Evolutionary conservation across 1,140 invertebrate genomes (phyloP).

Genomic region (Proales similis): DNA sequence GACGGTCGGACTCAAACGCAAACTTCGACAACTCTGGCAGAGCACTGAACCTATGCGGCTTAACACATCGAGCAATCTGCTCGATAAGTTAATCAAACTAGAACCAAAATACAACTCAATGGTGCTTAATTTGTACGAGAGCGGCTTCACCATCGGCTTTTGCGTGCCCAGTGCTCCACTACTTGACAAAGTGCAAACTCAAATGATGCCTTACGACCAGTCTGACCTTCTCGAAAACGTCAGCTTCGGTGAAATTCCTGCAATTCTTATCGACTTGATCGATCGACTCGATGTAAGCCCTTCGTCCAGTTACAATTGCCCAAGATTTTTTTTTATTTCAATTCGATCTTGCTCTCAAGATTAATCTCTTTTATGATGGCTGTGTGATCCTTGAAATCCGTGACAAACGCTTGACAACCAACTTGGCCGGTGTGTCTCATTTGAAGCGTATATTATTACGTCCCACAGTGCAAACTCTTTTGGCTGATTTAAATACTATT

Average conservation of each 20-base stretch:
- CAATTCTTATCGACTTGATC: slow-evolving; percentile 72
- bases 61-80: slow-evolving; percentile 66
- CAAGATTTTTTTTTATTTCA: slow-evolving; percentile 1
- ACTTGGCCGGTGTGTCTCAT: slow-evolving; percentile 44
- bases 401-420: slow-evolving; percentile 66
- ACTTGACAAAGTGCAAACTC: slow-evolving; percentile 21
- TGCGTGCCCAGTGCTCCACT: slow-evolving; percentile 44
- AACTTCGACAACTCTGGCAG: no score
- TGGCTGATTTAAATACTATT: slow-evolving; percentile 66
- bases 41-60: no score
- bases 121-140: slow-evolving; percentile 82
- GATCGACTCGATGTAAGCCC: slow-evolving; percentile 61
- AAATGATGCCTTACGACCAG: slow-evolving; percentile 19
- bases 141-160: slow-evolving; percentile 77
- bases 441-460: slow-evolving; percentile 70
- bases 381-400: slow-evolving; percentile 82
- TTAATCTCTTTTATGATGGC: slow-evolving; percentile 77
- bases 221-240: slow-evolving; percentile 28
- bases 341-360: slow-evolving; percentile 43
- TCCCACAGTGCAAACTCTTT: slow-evolving; percentile 73
- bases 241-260: slow-evolving; percentile 59
- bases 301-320: not conserved
- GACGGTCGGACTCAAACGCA: no score
- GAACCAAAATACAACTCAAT: slow-evolving; percentile 76
- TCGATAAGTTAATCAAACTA: slow-evolving; percentile 72